Evolutionary conservation across 2,888 invertebrate genomes (phyloP), one percentile per base, ranked within the genome.

Genomic region (Nycteola revayana): DNA sequence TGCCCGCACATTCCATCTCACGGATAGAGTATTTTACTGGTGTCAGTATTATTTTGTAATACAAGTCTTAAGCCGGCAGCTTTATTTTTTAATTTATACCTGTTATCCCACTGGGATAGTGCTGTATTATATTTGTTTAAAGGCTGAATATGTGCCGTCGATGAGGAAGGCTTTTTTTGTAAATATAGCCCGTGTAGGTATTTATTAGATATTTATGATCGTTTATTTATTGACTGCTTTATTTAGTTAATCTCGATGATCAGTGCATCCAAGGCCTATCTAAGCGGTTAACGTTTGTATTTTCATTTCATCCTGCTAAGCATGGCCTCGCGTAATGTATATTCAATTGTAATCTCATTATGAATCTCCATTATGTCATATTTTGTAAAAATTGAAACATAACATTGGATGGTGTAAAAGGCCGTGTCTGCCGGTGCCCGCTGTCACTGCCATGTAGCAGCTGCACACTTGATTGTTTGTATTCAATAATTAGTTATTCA

Each of bases 181-280:
- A 89, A 81, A 89, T 89, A 89, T 89, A 85, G 86, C 82, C 82
- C 65, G 56, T 72, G 81, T 89, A 89, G 89, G 88, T 89, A 89
- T 89, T 89, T 89, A 89, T 89, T 88, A 89, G 87, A 89, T 89
- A 89, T 89, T 89, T 89, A 89, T 88, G 81, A 88, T 87, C 73
- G 79, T 88, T 89, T 88, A 89, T 89, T 89, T 89, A 89, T 89
- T 89, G 88, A 88, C 88, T 84, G 88, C 88, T 86, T 84, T 81
- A 81, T 84, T 85, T 86, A 86, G 86, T 83, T 83, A 80, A 78
- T 79, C 74, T 75, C 66, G 75, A 75, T 64, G 62, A 54, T 55
- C 55, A 57, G 53, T 75, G 71, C 78, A 72, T 75, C 76, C 67
- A 64, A 62, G 54, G 64, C 77, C 78, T 80, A 74, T 79, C 75